Evolutionary conservation across 1,140 invertebrate genomes (phyloP), one percentile per base, ranked within the genome.

Genomic region (Mya arenaria): DNA sequence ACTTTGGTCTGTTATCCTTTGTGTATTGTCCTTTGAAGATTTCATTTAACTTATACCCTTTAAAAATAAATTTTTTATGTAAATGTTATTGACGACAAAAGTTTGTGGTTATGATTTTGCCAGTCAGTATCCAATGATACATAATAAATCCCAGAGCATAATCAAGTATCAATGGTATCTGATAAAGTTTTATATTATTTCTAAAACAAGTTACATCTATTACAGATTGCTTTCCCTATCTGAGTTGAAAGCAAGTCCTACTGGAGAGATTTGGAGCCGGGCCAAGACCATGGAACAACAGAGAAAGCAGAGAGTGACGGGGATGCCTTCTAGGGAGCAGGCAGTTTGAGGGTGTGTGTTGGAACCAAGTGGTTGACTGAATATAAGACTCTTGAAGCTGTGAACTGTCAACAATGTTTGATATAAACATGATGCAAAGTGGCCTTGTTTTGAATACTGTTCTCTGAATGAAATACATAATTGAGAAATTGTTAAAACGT

Each of bases 201-300:
- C 19, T 39, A 36, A 44, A 23, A 8, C 2, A 52, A 52, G 2
- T 1, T 41, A 2, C n/a, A 4, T 68, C 1, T 55, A 55, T 75
- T 75, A 34, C 73, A 75, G 73, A 34, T 48, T 75, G 37, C 56
- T 75, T 13, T 39, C 55, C 52, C 34, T 75, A 36, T 44, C 37
- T 17, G 60, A 75, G 0, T 34, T 75, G 39, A 75, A 63, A 23
- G 17, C 58, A 4, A 62, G 73, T 39, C 73, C 73, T 19, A 75
- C 73, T 17, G 10, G 37, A 30, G 73, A 75, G 37, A 75, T 39
- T 5, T 75, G 73, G 73, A 75, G 62, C 52, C 37, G 39, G 30
- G 73, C 73, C n/a, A 75, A 75, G 36, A 28, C 63, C 10, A 62
- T 75, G 56, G 73, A 75, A 32, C 62, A 75, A 19, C 52, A 60